phyloP scores from a whole-genome alignment of 2,113 vertebrate species.

The Tachuris rubrigastra region DNA sequence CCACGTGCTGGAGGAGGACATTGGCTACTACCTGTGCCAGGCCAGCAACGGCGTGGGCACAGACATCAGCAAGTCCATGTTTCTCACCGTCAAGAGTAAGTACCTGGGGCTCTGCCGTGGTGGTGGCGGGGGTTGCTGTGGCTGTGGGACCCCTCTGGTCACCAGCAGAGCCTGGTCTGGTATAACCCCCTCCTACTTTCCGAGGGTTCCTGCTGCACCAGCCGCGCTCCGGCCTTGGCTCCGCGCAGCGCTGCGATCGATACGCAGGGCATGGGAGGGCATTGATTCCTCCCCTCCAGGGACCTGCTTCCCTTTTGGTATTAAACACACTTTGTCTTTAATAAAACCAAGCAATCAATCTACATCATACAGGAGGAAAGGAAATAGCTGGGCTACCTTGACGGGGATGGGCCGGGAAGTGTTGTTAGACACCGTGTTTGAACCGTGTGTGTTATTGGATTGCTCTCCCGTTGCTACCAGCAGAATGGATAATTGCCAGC shows the following conservation, averaged over 20 bases:
- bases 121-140: fast-evolving
- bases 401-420: background rate
- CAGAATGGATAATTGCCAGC: background rate
- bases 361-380: slow-evolving; percentile 29
- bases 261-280: background rate
- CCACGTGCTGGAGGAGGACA: slow-evolving; percentile 96
- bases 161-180: background rate
- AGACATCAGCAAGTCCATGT: slow-evolving; percentile 99
- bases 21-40: slow-evolving; percentile 97
- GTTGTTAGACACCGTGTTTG: slow-evolving; percentile 13
- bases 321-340: slow-evolving; percentile 72
- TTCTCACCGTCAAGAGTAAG: slow-evolving; percentile 98
- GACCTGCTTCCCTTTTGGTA: slow-evolving; percentile 46
- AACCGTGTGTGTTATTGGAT: slow-evolving; percentile 5
- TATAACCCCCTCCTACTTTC: background rate
- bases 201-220: background rate
- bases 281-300: slow-evolving; percentile 55
- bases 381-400: slow-evolving; percentile 45
- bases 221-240: background rate
- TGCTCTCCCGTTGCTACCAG: background rate
- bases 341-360: slow-evolving; percentile 72
- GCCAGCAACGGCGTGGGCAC: slow-evolving; percentile 98
- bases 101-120: background rate
- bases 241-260: background rate
- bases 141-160: background rate